phyloP scores from a whole-genome alignment of 2,113 vertebrate genomes.

The Piaya cayana region DNA sequence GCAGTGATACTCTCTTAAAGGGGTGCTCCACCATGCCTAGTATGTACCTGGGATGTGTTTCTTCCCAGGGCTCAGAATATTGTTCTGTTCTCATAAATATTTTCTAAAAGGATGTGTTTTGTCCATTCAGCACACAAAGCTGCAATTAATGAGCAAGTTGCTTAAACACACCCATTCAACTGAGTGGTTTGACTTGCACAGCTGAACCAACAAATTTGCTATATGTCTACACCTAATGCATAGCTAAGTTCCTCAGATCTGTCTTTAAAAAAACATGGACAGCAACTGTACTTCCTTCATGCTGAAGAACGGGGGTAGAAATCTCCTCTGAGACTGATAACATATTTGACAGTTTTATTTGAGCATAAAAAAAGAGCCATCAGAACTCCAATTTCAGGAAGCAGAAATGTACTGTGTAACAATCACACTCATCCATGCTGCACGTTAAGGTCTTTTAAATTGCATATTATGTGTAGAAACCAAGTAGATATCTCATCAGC shows the following conservation, averaged over 20 bases:
- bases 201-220: neutral
- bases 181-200: neutral
- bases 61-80: neutral
- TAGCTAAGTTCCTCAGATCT: neutral
- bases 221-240: accelerated
- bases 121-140: neutral
- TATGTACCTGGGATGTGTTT: neutral
- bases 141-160: neutral
- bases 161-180: neutral
- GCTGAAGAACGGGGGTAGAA: neutral
- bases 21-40: neutral
- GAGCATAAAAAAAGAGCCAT: neutral
- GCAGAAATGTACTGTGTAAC: neutral
- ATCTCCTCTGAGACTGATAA: neutral
- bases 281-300: neutral
- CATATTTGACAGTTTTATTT: neutral
- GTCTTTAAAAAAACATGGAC: neutral
- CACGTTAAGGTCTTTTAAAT: slow-evolving; percentile 20
- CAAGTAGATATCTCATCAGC: neutral
- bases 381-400: slow-evolving; percentile 13
- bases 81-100: neutral
- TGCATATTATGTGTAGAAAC: neutral
- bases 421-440: slow-evolving; percentile 27
- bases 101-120: neutral
- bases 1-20: neutral